Evolutionary conservation across 2,888 invertebrate genomes (phyloP).

Genomic region (Helobdella robusta): DNA sequence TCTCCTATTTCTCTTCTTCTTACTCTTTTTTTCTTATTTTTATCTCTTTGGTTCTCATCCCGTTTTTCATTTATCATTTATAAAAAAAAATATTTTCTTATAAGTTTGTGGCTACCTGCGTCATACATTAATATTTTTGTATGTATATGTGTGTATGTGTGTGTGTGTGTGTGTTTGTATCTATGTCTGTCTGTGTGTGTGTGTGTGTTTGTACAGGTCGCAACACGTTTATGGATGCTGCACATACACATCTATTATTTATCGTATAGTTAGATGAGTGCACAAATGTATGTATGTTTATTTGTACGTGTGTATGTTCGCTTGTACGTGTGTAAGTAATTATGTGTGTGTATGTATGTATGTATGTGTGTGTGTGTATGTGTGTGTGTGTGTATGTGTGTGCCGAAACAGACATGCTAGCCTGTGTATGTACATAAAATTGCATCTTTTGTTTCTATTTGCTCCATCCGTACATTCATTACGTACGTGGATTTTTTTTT

Average conservation of each 20-base stretch:
- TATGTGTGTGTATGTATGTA: neutral
- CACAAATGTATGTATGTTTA: neutral
- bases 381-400: constrained; percentile 3
- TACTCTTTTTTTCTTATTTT: no score
- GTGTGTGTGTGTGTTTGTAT: constrained; percentile 5
- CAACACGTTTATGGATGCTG: neutral
- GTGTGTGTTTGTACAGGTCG: constrained; percentile 4
- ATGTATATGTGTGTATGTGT: constrained; percentile 7
- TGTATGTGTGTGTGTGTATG: constrained; percentile 6
- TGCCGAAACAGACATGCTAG: neutral
- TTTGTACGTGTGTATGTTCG: neutral
- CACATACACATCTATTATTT: constrained; percentile 5
- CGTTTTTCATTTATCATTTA: no score
- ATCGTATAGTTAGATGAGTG: neutral
- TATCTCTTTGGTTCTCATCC: no score
- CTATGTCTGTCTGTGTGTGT: neutral
- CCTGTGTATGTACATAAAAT: neutral
- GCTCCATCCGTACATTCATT: neutral
- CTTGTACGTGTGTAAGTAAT: neutral
- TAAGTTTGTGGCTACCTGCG: no score
- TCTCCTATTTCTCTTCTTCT: no score
- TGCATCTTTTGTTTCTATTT: neutral
- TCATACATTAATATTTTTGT: constrained; percentile 10
- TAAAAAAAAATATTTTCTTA: no score
- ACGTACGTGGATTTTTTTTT: neutral